Evolutionary conservation across 2,888 invertebrate species (phyloP).

Genomic region (Acronicta alni): DNA sequence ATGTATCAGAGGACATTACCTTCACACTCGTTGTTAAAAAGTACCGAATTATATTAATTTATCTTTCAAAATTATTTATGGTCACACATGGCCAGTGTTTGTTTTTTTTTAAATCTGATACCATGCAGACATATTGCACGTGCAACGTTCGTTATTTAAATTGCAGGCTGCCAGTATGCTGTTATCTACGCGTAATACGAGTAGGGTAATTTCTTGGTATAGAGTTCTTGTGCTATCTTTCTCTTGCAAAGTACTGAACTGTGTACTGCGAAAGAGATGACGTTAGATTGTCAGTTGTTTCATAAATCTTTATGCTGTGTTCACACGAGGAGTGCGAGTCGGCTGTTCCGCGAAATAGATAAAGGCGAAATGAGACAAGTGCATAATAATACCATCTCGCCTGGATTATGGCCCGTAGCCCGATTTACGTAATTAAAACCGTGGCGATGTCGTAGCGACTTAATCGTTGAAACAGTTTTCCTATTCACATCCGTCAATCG

Average conservation of each 20-base stretch:
- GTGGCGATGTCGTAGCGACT: no score
- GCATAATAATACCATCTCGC: no score
- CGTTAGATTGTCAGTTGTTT: not conserved
- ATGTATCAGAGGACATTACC: no score
- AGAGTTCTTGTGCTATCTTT: not conserved
- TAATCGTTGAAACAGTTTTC: no score
- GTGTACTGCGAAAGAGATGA: not conserved
- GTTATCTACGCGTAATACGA: conserved; percentile 6
- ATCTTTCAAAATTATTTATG: not conserved
- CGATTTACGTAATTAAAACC: no score
- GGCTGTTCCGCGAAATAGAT: no score
- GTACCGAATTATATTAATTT: not conserved
- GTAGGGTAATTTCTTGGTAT: not conserved
- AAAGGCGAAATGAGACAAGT: no score
- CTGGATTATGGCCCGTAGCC: no score
- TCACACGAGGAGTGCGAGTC: no score
- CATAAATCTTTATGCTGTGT: not conserved
- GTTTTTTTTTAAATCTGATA: not conserved
- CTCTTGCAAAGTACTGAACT: not conserved
- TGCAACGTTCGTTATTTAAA: not conserved
- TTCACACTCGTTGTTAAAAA: no score
- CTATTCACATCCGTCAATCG: no score
- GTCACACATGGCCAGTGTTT: conserved; percentile 4
- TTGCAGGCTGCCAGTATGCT: not conserved
- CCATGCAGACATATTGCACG: not conserved